Percentiles rank a stretch among this genome's conserved stretches.
These are phyloP conservation scores for Umimayanthus chanpuru DNA, from an alignment of 92 coral and sea anemone species.

Conservation along the genomic window DNA sequence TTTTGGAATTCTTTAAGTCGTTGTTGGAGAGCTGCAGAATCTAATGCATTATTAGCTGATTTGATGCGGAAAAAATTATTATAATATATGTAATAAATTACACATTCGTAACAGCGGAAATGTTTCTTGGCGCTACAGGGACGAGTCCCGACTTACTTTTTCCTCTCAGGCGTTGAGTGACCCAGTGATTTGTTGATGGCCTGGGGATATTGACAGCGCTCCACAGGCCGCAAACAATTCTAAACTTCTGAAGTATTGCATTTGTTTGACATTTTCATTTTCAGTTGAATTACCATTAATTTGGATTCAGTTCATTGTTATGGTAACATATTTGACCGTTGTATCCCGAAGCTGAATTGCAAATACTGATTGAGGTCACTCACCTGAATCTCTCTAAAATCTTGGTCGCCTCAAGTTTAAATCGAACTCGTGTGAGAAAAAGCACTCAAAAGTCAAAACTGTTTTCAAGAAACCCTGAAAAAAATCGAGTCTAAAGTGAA, in stretches of 20 bases:
- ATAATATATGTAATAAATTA: background rate
- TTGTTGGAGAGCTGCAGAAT: background rate
- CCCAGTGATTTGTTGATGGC: background rate
- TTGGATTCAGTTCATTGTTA: background rate
- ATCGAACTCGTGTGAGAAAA: background rate
- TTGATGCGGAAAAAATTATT: background rate
- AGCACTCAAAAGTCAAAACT: too few relatives aligned
- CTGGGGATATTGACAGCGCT: too few relatives aligned
- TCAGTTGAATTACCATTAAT: too few relatives aligned
- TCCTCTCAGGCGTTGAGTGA: background rate
- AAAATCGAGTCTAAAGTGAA: too few relatives aligned
- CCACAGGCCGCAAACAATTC: background rate
- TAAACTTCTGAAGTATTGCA: background rate
- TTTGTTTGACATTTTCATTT: background rate
- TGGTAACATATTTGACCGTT: background rate
- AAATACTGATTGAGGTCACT: background rate
- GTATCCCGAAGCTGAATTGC: background rate
- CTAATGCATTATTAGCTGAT: too few relatives aligned
- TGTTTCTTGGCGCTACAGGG: background rate
- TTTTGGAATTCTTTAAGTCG: constrained; percentile 1
- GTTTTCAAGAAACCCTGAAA: background rate
- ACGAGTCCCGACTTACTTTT: background rate
- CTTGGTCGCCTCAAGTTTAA: background rate
- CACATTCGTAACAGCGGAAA: background rate
- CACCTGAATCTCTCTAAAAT: too few relatives aligned